Percentiles rank a stretch among this genome's conserved stretches.
These are phyloP conservation scores for Phyllotreta striolata DNA, from an alignment of 2,888 invertebrate genomes.

Conservation along the genomic window DNA sequence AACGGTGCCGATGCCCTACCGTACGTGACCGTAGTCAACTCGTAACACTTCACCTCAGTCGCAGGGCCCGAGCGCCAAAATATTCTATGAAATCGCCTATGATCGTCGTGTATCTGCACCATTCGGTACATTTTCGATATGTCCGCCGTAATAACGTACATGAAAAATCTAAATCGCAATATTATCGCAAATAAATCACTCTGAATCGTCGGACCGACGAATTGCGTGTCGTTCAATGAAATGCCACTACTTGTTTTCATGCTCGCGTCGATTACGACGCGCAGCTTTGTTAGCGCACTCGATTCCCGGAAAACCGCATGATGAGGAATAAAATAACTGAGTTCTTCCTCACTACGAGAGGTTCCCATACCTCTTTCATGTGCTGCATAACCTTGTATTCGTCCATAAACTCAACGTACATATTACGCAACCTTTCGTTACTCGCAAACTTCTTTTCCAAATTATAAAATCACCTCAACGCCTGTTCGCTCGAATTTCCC, in stretches of 20 bases:
- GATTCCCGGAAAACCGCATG: constrained; percentile 31
- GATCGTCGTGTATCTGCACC: constrained; percentile 9
- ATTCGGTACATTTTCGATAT: constrained; percentile 25
- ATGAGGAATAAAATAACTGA: constrained; percentile 37
- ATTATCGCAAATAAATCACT: constrained; percentile 31
- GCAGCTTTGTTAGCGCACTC: constrained; percentile 36
- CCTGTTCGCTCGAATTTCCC: not conserved
- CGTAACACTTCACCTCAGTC: constrained; percentile 14
- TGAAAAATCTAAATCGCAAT: constrained; percentile 18
- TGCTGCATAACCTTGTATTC: constrained; percentile 37
- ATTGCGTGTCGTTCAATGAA: constrained; percentile 33
- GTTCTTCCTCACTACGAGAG: too few relatives aligned
- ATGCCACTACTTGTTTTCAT: constrained; percentile 29
- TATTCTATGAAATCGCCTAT: constrained; percentile 24
- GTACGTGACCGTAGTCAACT: too few relatives aligned
- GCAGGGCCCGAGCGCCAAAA: constrained; percentile 29
- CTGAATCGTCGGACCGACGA: too few relatives aligned
- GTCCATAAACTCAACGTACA: constrained; percentile 8
- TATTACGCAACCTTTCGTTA: constrained; percentile 9
- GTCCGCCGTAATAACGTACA: constrained; percentile 21
- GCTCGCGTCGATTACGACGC: constrained; percentile 37
- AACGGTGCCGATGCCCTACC: constrained; percentile 33
- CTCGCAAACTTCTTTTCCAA: constrained; percentile 30
- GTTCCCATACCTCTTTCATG: constrained; percentile 39
- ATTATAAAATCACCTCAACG: constrained; percentile 31